Evolutionary conservation across 1,140 invertebrate species (phyloP).

Genomic region (Geopemphigus sp.): DNA sequence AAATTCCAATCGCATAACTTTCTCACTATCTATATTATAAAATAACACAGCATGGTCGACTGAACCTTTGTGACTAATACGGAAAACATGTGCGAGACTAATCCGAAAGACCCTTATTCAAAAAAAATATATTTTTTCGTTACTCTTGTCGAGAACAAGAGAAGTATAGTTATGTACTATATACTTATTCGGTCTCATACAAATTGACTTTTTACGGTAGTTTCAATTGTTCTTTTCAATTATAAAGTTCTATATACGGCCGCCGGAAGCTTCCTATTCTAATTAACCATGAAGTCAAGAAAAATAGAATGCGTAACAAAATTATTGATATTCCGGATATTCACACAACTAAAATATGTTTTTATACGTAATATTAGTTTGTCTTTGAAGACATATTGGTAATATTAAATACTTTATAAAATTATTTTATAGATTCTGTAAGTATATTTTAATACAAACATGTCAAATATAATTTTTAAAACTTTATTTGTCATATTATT

Average conservation of each 20-base stretch:
- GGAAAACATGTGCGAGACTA: slow-evolving; percentile 45
- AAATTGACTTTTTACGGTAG: slow-evolving; percentile 18
- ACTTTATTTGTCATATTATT: too few relatives aligned
- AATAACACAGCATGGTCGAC: slow-evolving; percentile 19
- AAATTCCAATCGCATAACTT: slow-evolving; percentile 28
- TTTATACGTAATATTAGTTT: too few relatives aligned
- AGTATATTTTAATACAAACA: too few relatives aligned
- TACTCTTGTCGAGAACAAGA: not conserved
- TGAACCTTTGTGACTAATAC: slow-evolving; percentile 36
- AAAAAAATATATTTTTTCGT: slow-evolving; percentile 20
- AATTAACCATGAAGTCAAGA: slow-evolving; percentile 20
- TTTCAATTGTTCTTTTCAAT: slow-evolving; percentile 21
- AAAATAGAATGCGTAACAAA: not conserved
- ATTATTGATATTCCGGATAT: slow-evolving; percentile 12
- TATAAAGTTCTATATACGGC: not conserved
- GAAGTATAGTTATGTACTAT: not conserved
- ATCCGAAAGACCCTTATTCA: slow-evolving; percentile 31
- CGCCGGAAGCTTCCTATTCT: not conserved
- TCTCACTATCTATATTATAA: not conserved
- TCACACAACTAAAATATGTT: not conserved
- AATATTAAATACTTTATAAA: too few relatives aligned
- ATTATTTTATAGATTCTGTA: too few relatives aligned
- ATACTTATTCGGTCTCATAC: not conserved
- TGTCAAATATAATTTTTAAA: too few relatives aligned
- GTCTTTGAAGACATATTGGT: too few relatives aligned